These are phyloP conservation scores for Zosterops pallidus DNA, from an alignment of 2,113 vertebrate species.

Conservation along the genomic window DNA sequence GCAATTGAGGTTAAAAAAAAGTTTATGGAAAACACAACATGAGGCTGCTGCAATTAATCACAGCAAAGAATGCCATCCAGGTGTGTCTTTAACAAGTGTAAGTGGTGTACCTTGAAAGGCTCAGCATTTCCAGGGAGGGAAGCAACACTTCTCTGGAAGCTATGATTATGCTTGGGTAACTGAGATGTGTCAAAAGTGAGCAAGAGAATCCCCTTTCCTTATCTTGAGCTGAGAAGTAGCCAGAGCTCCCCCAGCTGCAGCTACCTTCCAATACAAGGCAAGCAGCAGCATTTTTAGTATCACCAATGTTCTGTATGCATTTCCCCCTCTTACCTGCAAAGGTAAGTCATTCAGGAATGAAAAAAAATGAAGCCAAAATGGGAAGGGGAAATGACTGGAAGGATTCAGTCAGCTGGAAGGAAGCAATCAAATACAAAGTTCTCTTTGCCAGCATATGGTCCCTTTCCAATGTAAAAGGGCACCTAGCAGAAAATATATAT, in stretches of 20 bases:
- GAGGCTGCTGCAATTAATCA: conserved; percentile 16
- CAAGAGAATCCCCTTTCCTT: not conserved
- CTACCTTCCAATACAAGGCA: not conserved
- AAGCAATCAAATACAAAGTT: not conserved
- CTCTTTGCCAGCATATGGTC: not conserved
- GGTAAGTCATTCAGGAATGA: not conserved
- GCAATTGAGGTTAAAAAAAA: not conserved
- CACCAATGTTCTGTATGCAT: rapidly evolving
- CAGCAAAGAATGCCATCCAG: not conserved
- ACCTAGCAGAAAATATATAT: not conserved
- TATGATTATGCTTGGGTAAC: not conserved
- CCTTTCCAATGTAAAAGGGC: not conserved
- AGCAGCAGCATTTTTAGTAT: not conserved
- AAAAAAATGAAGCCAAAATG: not conserved
- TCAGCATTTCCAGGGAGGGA: not conserved
- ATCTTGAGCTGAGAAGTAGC: not conserved
- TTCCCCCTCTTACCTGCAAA: not conserved
- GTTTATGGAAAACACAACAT: not conserved
- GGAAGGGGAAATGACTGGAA: not conserved
- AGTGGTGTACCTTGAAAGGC: not conserved
- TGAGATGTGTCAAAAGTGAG: not conserved
- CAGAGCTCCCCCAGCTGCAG: not conserved
- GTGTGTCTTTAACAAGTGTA: not conserved
- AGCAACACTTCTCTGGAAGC: not conserved
- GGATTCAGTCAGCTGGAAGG: not conserved